These are phyloP conservation scores for Melinaea marsaeus DNA, from an alignment of 2,888 invertebrate species.

Conservation along the genomic window DNA sequence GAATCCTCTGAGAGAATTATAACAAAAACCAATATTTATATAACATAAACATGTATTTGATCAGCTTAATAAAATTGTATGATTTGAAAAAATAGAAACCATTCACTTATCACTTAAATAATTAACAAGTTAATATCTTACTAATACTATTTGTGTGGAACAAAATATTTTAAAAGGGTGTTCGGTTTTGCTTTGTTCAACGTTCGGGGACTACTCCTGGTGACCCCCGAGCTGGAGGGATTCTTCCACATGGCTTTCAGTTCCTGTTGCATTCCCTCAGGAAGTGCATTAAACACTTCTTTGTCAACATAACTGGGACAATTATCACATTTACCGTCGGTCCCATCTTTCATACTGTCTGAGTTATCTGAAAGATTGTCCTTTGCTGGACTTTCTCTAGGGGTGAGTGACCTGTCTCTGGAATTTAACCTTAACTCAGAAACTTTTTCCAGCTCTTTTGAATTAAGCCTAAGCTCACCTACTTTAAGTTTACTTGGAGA, in stretches of 20 bases:
- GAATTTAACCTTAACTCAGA: conserved; percentile 70
- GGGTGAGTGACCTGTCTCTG: conserved; percentile 66
- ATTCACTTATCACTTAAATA: conserved; percentile 76
- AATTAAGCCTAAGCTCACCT: conserved; percentile 81
- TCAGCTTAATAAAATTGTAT: conserved; percentile 76
- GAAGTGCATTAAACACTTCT: conserved; percentile 83
- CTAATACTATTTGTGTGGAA: conserved; percentile 81
- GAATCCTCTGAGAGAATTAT: conserved; percentile 20
- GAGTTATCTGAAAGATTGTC: conserved; percentile 64
- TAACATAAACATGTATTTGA: conserved; percentile 78
- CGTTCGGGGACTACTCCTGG: conserved; percentile 66
- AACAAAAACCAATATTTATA: conserved; percentile 47
- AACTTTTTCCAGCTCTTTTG: conserved; percentile 79
- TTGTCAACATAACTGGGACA: conserved; percentile 83
- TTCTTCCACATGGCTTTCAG: conserved; percentile 83
- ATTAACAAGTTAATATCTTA: conserved; percentile 72
- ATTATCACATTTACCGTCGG: conserved; percentile 64
- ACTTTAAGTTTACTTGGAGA: conserved; percentile 84
- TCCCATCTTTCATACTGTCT: conserved; percentile 61
- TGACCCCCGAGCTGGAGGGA: conserved; percentile 62
- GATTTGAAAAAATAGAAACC: conserved; percentile 79
- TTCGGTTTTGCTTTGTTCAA: conserved; percentile 78
- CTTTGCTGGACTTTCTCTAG: conserved; percentile 68
- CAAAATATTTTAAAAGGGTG: conserved; percentile 83
- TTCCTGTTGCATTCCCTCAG: conserved; percentile 84